These are phyloP conservation scores for Drosophila teissieri DNA, from an alignment of 1,140 invertebrate genomes.

Conservation along the genomic window DNA sequence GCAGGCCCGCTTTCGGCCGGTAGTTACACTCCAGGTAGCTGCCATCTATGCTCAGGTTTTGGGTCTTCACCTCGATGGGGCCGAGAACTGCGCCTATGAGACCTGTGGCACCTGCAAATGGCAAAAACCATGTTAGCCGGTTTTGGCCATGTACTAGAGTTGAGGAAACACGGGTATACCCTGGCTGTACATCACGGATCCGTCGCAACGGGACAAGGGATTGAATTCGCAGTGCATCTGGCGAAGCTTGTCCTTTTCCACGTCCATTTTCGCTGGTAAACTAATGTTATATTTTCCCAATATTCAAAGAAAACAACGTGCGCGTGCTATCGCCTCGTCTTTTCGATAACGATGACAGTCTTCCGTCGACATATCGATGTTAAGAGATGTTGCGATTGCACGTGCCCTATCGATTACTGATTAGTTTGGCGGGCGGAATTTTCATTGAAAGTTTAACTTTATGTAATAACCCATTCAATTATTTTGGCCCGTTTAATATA, in stretches of 20 bases:
- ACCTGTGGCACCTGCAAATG: conserved; percentile 88
- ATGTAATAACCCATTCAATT: too few species aligned
- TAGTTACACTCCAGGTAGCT: conserved; percentile 92
- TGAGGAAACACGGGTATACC: conserved; percentile 82
- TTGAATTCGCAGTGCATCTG: conserved; percentile 89
- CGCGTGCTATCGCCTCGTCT: conserved; percentile 8
- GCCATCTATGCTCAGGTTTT: conserved; percentile 92
- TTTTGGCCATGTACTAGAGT: conserved; percentile 17
- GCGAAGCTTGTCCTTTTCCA: conserved; percentile 46
- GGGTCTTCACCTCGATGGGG: conserved; percentile 91
- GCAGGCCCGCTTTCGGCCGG: conserved; percentile 90
- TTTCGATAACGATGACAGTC: conserved; percentile 2
- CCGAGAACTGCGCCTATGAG: conserved; percentile 92
- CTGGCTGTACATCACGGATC: conserved; percentile 90
- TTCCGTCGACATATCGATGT: background rate
- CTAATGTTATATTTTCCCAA: conserved; percentile 35
- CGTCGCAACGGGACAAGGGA: conserved; percentile 89
- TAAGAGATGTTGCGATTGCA: background rate
- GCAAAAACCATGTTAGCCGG: conserved; percentile 2
- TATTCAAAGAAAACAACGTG: conserved; percentile 53
- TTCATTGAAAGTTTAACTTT: too few species aligned
- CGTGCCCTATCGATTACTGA: background rate
- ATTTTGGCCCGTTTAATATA: too few species aligned
- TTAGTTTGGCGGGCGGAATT: background rate
- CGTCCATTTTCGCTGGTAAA: conserved; percentile 3